These are phyloP conservation scores for Dendrolimus punctatus DNA, from an alignment of 1,140 invertebrate species.

Conservation along the genomic window DNA sequence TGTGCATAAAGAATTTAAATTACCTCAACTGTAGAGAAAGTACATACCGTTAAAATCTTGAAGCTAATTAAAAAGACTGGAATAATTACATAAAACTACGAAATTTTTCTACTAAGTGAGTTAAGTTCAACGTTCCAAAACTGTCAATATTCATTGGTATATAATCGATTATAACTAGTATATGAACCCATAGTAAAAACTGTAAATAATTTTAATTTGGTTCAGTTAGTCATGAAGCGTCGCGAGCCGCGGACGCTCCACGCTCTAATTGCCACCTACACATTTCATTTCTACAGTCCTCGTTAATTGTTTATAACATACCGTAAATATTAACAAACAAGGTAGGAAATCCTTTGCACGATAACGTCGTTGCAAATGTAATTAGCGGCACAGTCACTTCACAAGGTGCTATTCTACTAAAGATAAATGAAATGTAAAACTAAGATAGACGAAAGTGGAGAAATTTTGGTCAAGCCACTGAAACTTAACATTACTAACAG, in stretches of 20 bases:
- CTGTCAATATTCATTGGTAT: no score
- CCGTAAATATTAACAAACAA: constrained; percentile 45
- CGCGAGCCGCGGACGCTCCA: constrained; percentile 37
- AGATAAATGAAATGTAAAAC: constrained; percentile 44
- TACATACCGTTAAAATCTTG: no score
- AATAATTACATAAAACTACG: no score
- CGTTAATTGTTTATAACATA: constrained; percentile 33
- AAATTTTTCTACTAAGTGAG: no score
- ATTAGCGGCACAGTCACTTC: constrained; percentile 45
- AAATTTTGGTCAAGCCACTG: constrained; percentile 16
- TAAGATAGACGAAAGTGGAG: constrained; percentile 16
- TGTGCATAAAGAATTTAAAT: no score
- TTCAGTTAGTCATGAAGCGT: constrained; percentile 49
- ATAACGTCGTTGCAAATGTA: constrained; percentile 31
- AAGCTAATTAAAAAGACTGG: no score
- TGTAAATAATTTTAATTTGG: constrained; percentile 53
- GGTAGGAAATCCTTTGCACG: constrained; percentile 33
- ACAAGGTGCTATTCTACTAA: constrained; percentile 36
- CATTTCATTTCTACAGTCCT: constrained; percentile 55
- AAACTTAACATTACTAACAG: no score
- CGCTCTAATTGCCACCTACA: constrained; percentile 48
- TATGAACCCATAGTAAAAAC: constrained; percentile 36
- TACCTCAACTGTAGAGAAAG: no score
- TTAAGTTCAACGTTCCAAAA: neutral
- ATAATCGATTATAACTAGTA: constrained; percentile 15